Evolutionary conservation across 2,888 invertebrate genomes (phyloP).

Genomic region (Liopterus haemorrhoidalis): DNA sequence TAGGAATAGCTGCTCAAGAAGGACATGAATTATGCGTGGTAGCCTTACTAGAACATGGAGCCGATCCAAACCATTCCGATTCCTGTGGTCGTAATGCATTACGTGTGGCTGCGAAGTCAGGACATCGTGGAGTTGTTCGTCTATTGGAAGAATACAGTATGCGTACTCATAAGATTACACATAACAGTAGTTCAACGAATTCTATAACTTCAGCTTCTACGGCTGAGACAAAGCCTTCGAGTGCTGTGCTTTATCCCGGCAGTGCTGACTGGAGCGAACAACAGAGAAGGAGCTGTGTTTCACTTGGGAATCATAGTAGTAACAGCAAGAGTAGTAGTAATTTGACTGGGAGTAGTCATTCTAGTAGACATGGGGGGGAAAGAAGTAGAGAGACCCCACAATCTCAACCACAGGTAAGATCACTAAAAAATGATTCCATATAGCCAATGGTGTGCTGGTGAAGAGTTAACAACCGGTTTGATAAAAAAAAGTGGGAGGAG

Average conservation of each 20-base stretch:
- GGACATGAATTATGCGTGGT: constrained; percentile 90
- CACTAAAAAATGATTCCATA: too few relatives aligned
- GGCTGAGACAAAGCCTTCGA: constrained; percentile 58
- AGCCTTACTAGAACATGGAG: constrained; percentile 74
- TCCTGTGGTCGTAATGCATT: constrained; percentile 82
- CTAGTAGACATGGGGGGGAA: constrained; percentile 43
- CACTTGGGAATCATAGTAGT: constrained; percentile 62
- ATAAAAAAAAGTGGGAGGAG: too few relatives aligned
- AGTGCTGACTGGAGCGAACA: constrained; percentile 47
- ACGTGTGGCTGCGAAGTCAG: constrained; percentile 85
- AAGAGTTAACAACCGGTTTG: too few relatives aligned
- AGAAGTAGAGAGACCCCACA: constrained; percentile 37
- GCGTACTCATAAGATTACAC: constrained; percentile 40
- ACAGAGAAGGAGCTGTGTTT: constrained; percentile 51
- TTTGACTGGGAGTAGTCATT: constrained; percentile 56
- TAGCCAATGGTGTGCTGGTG: too few relatives aligned
- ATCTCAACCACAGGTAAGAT: constrained; percentile 37
- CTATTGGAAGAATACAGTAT: constrained; percentile 64
- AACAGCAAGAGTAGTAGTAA: constrained; percentile 77
- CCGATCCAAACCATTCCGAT: constrained; percentile 79
- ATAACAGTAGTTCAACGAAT: constrained; percentile 43
- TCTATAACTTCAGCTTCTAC: constrained; percentile 51
- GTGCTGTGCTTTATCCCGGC: constrained; percentile 51
- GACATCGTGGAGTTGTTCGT: constrained; percentile 78
- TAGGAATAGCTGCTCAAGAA: constrained; percentile 92